Conservation (phyloP, 2,888 invertebrate species). For the Temnothorax rugatulus region DNA sequence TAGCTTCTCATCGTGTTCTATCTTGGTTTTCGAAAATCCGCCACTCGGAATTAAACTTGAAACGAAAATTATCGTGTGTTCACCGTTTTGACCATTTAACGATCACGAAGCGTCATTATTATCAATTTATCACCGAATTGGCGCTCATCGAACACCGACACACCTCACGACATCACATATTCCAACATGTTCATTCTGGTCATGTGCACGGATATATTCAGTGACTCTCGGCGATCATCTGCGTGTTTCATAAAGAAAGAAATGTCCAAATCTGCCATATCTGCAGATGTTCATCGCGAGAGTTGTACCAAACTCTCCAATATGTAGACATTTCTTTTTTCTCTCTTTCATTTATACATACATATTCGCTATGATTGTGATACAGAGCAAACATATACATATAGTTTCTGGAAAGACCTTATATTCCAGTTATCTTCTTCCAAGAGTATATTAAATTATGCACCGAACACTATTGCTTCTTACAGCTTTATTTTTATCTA, state of each 20-base stretch:
- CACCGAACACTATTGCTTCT: conserved; percentile 72
- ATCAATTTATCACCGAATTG: conserved; percentile 31
- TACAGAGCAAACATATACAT: conserved; percentile 53
- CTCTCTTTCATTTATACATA: conserved; percentile 15
- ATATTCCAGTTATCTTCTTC: conserved; percentile 55
- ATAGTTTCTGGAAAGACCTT: conserved; percentile 49
- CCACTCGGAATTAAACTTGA: conserved; percentile 29
- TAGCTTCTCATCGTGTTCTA: conserved; percentile 49
- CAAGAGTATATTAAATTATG: conserved; percentile 62
- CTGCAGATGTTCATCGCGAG: neutral
- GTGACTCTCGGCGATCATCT: conserved; percentile 46
- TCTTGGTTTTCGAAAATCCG: conserved; percentile 51
- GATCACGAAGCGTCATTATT: conserved; percentile 50
- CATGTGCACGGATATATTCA: conserved; percentile 68
- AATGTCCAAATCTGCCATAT: conserved; percentile 48
- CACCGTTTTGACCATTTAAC: conserved; percentile 60
- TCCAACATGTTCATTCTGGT: conserved; percentile 61
- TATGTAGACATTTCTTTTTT: conserved; percentile 56
- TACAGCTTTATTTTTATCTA: conserved; percentile 65
- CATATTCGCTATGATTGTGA: conserved; percentile 40
- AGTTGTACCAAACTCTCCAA: neutral
- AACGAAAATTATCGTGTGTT: conserved; percentile 58
- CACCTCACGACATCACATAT: conserved; percentile 51
- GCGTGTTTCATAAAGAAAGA: conserved; percentile 42
- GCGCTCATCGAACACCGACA: conserved; percentile 55